These are phyloP conservation scores for Molossus molossus DNA, from an alignment of 2,797 vertebrate genomes.

Conservation along the genomic window DNA sequence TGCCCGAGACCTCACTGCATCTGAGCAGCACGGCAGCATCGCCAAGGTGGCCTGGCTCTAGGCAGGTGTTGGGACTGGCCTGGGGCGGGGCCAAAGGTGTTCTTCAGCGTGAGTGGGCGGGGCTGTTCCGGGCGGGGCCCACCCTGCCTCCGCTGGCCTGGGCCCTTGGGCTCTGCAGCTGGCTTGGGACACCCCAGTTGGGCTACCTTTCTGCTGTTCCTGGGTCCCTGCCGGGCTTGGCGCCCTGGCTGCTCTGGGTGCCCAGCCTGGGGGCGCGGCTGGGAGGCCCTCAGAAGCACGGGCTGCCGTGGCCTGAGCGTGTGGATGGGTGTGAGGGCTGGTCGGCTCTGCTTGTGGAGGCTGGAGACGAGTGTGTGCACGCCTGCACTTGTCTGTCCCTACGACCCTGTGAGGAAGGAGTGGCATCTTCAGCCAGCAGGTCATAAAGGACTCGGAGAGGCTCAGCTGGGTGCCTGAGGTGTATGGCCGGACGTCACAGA, in stretches of 20 bases:
- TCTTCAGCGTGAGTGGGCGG: neutral
- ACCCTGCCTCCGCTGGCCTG: neutral
- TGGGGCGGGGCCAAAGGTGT: neutral
- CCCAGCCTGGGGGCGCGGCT: no score
- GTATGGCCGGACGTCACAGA: neutral
- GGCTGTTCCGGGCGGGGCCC: no score
- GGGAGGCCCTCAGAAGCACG: neutral
- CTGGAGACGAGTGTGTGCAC: neutral
- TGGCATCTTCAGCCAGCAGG: neutral
- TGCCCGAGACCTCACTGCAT: neutral
- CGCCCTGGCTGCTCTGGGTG: neutral
- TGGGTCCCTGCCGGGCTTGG: neutral
- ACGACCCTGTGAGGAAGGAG: neutral
- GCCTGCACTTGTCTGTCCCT: neutral
- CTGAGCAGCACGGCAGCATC: neutral
- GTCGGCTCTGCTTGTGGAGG: neutral
- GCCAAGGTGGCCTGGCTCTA: neutral
- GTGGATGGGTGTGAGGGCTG: neutral
- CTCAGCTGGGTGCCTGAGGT: neutral
- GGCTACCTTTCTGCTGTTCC: neutral
- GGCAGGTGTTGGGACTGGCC: neutral
- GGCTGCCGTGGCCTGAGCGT: neutral
- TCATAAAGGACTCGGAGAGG: neutral
- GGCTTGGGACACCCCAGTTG: neutral
- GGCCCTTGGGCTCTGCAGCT: neutral